A percentile compares a stretch with the other conserved stretches of the same genome.
Evolutionary conservation across 2,888 invertebrate species (phyloP).

Genomic region (Cantharis nigra): DNA sequence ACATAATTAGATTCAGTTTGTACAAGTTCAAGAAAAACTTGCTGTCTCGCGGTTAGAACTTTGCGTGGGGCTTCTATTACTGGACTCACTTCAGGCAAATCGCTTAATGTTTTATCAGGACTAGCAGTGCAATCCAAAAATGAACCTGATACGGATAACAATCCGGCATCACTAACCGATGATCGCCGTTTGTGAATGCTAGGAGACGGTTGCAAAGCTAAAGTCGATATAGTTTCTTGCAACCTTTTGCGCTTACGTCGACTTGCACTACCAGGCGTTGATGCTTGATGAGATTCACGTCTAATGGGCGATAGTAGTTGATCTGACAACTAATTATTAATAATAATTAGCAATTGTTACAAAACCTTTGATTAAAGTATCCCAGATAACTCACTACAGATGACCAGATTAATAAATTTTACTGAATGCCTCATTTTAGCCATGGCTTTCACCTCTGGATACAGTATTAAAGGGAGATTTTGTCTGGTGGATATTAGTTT

Average conservation of each 20-base stretch:
- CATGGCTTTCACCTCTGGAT: no score
- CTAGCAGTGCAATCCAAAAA: constrained; percentile 87
- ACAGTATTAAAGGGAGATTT: no score
- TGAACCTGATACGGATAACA: constrained; percentile 84
- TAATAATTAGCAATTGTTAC: neutral
- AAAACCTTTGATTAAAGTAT: no score
- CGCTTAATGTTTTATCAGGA: constrained; percentile 63
- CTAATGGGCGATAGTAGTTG: constrained; percentile 59
- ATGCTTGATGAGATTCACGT: constrained; percentile 61
- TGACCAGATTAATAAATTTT: no score
- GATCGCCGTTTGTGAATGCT: constrained; percentile 80
- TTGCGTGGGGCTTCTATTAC: constrained; percentile 67
- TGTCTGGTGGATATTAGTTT: no score
- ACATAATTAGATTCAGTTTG: constrained; percentile 99
- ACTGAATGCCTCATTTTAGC: no score
- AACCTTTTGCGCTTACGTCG: constrained; percentile 84
- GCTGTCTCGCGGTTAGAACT: constrained; percentile 75
- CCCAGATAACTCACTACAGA: no score
- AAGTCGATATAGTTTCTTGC: constrained; percentile 64
- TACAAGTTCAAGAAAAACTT: constrained; percentile 87
- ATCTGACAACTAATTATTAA: constrained; percentile 55
- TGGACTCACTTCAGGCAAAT: constrained; percentile 33
- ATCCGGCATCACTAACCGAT: constrained; percentile 83
- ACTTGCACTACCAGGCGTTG: constrained; percentile 58
- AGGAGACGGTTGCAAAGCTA: constrained; percentile 61